Percentiles rank a stretch among this genome's conserved stretches.
phyloP scores from a whole-genome alignment of 2,888 invertebrate genomes.

The Dicyrtomina minuta region DNA sequence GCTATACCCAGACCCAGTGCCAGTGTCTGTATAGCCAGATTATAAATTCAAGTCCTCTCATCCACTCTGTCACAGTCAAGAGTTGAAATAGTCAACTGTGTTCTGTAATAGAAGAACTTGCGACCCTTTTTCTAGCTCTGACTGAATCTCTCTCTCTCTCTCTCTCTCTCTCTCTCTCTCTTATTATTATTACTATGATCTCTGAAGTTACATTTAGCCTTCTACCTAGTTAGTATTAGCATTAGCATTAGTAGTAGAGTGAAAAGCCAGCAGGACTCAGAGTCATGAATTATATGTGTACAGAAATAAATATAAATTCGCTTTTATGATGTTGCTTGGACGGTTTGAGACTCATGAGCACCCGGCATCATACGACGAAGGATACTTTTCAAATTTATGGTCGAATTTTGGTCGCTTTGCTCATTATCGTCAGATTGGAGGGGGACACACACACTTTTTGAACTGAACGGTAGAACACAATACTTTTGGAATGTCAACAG shows the following conservation, averaged over 20 bases:
- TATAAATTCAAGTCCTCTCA: conserved; percentile 34
- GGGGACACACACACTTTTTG: not conserved
- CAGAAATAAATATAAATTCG: conserved; percentile 26
- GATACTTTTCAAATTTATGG: conserved; percentile 11
- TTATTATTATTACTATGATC: too few relatives aligned
- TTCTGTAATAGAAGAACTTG: too few relatives aligned
- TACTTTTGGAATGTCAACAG: not conserved
- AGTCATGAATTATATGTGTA: conserved; percentile 16
- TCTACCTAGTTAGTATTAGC: too few relatives aligned
- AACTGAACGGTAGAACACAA: not conserved
- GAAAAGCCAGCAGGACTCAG: too few relatives aligned
- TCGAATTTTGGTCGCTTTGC: conserved; percentile 20
- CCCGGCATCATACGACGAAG: conserved; percentile 1
- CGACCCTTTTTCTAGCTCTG: conserved; percentile 19
- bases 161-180: too few relatives aligned
- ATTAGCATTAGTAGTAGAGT: too few relatives aligned
- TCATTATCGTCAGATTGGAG: conserved; percentile 28
- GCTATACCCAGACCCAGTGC: too few relatives aligned
- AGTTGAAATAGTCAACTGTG: conserved; percentile 23
- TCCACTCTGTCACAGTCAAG: conserved; percentile 43
- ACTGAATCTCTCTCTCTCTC: too few relatives aligned
- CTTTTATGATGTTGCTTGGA: conserved; percentile 24
- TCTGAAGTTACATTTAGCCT: too few relatives aligned
- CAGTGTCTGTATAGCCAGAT: conserved; percentile 20
- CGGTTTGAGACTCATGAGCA: conserved; percentile 16